Evolutionary conservation across 2,888 invertebrate genomes (phyloP).

Genomic region (Melinopterus prodromus): DNA sequence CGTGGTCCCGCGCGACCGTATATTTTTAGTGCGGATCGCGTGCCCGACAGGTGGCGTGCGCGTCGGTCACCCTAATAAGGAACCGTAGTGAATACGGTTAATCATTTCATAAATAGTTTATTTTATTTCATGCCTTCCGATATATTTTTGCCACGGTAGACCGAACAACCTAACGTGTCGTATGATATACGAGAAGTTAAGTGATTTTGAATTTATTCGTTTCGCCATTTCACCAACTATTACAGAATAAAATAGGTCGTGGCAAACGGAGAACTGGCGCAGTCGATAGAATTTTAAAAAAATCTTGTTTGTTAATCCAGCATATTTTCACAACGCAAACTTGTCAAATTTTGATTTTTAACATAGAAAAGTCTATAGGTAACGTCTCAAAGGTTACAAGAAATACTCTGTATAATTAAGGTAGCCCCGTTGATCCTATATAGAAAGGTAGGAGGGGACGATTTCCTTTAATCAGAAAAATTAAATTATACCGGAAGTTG

Average conservation of each 20-base stretch:
- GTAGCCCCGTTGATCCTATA: too few species aligned
- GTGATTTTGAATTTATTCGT: too few species aligned
- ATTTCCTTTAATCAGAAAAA: neutral
- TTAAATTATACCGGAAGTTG: neutral
- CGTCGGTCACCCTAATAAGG: slow-evolving; percentile 21
- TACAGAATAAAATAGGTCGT: too few species aligned
- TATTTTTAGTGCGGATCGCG: slow-evolving; percentile 15
- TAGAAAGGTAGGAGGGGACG: neutral
- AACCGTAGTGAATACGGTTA: slow-evolving; percentile 26
- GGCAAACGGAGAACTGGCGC: neutral
- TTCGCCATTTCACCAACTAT: too few species aligned
- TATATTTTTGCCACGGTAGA: neutral
- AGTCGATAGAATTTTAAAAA: neutral
- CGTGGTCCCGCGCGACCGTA: neutral
- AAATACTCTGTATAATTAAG: neutral
- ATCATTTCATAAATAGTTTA: slow-evolving; percentile 26
- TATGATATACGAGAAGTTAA: too few species aligned
- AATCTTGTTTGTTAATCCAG: neutral
- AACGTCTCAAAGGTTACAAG: neutral
- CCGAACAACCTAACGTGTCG: neutral
- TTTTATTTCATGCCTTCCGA: slow-evolving; percentile 16
- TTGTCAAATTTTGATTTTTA: too few species aligned
- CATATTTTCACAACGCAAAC: too few species aligned
- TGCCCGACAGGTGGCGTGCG: slow-evolving; percentile 18
- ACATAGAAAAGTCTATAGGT: neutral